Conservation (phyloP, 2,797 vertebrate species). For the Lutjanus argentimaculatus region DNA sequence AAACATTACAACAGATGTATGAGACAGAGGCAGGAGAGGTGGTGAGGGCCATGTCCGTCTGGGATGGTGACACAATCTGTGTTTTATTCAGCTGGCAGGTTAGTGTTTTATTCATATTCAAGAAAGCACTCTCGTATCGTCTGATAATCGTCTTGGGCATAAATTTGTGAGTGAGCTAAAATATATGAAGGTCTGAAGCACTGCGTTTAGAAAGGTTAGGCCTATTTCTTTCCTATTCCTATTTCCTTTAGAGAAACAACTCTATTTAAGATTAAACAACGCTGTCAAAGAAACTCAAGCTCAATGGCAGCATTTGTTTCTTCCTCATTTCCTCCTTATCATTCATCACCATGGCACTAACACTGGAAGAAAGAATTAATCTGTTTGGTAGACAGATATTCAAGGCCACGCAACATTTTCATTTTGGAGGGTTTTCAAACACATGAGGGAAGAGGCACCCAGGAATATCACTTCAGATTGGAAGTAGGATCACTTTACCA, state of each 20-base stretch:
- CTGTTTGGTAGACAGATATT: neutral
- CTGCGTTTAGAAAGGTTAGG: neutral
- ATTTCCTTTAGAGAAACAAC: constrained; percentile 21
- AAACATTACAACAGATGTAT: constrained; percentile 38
- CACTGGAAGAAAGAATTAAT: neutral
- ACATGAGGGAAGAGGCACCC: neutral
- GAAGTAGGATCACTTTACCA: neutral
- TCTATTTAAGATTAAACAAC: constrained; percentile 29
- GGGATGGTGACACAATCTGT: constrained; percentile 15
- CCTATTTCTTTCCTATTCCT: constrained; percentile 12
- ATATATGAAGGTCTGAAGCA: constrained; percentile 5
- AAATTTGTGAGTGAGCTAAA: constrained; percentile 4
- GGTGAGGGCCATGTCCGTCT: constrained; percentile 39
- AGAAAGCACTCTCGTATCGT: neutral
- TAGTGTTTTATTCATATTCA: constrained; percentile 36
- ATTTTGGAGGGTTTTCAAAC: neutral
- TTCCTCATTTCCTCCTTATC: neutral
- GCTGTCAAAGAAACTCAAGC: constrained; percentile 22
- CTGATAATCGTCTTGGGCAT: constrained; percentile 3
- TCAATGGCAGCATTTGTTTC: constrained; percentile 6
- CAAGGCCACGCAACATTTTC: neutral
- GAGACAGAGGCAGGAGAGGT: constrained; percentile 23
- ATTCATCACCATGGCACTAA: neutral
- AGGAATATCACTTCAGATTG: too few relatives aligned
- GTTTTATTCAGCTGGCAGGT: constrained; percentile 13